These are phyloP conservation scores for Seriola quinqueradiata DNA, from an alignment of 2,113 vertebrate species.

Conservation along the genomic window DNA sequence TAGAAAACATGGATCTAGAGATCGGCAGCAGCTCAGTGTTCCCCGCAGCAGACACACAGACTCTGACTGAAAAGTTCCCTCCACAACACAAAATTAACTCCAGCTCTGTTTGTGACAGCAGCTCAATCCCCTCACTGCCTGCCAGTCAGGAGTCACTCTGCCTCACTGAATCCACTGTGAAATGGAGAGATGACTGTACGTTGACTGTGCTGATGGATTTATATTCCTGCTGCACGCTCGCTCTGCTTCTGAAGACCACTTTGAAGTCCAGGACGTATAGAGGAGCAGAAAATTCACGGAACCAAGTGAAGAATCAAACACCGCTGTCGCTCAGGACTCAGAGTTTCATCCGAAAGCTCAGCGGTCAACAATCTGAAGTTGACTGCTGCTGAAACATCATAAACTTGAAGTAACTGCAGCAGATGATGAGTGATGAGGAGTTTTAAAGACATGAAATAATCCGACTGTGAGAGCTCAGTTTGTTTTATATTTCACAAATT, in stretches of 20 bases:
- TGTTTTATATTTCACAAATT: slow-evolving; percentile 9
- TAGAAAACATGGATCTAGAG: background rate
- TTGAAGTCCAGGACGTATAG: slow-evolving; percentile 8
- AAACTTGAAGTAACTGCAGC: background rate
- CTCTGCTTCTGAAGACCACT: background rate
- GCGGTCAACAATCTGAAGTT: background rate
- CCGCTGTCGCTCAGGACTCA: background rate
- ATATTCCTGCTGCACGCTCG: background rate
- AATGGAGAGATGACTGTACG: background rate
- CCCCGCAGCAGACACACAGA: too few relatives aligned
- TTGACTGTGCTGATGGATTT: background rate
- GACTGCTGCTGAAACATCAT: background rate
- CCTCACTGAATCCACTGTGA: slow-evolving; percentile 9
- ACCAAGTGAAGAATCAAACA: slow-evolving; percentile 4
- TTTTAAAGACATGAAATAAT: background rate
- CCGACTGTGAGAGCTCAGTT: background rate
- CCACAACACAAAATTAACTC: background rate
- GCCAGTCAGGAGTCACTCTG: background rate
- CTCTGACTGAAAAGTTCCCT: too few relatives aligned
- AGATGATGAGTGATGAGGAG: background rate
- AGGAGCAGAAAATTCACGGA: slow-evolving; percentile 12
- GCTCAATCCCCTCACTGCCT: background rate
- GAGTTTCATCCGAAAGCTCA: background rate
- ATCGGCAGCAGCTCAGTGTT: background rate
- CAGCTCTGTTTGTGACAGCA: background rate